Percentiles rank a stretch among this genome's conserved stretches.
Conservation (phyloP, 1,140 invertebrate species). For the Drosophila rufa region DNA sequence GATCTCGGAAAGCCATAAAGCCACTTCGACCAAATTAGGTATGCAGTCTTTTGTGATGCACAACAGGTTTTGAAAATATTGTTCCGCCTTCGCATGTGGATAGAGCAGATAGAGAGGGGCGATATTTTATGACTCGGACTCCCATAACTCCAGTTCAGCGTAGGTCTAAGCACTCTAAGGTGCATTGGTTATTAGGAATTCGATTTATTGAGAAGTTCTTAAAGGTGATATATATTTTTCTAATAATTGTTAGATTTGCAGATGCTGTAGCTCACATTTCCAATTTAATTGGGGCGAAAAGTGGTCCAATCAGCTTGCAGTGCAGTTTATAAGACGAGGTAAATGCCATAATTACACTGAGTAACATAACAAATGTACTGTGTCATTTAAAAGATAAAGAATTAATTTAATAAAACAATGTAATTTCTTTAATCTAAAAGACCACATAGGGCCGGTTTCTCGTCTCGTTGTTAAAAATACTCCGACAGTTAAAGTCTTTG, state of each 20-base stretch:
- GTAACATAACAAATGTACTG: background rate
- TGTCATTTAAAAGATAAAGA: no score
- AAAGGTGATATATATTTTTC: background rate
- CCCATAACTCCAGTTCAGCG: background rate
- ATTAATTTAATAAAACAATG: no score
- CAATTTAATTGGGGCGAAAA: constrained; percentile 1
- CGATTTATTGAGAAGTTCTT: background rate
- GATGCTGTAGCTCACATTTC: background rate
- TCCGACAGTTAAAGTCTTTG: no score
- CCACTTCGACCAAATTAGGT: constrained; percentile 32
- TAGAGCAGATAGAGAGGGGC: constrained; percentile 2
- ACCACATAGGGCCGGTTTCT: no score
- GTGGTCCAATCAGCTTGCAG: background rate
- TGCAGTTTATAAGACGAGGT: background rate
- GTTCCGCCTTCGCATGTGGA: constrained; percentile 40
- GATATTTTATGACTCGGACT: background rate
- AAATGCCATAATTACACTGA: background rate
- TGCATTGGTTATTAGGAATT: background rate
- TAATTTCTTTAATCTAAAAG: no score
- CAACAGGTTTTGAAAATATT: constrained; percentile 32
- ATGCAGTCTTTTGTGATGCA: constrained; percentile 44
- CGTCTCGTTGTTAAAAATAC: no score
- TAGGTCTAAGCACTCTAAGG: background rate
- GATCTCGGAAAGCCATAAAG: constrained; percentile 18
- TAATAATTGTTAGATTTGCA: background rate